Conservation (phyloP, 2,113 vertebrate species). For the Tauraco erythrolophus region DNA sequence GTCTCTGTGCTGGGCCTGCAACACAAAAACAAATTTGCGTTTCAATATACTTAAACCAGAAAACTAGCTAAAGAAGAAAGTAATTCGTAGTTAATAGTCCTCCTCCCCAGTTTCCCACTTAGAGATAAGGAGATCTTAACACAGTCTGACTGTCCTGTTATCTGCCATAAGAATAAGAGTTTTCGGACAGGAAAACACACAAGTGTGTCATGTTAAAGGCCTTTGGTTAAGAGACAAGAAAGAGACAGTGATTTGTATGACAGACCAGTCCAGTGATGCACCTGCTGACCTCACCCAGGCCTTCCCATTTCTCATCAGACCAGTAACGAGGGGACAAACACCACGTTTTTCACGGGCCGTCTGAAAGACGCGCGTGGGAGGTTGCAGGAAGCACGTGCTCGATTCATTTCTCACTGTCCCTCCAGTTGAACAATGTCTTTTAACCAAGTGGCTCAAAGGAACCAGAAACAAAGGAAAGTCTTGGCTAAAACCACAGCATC, state of each 20-base stretch:
- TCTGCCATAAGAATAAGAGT: not conserved
- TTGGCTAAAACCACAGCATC: not conserved
- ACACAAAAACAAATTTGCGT: not conserved
- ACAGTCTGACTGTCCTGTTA: not conserved
- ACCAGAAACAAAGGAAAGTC: not conserved
- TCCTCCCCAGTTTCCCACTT: not conserved
- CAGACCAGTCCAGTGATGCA: accelerated
- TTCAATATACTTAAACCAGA: not conserved
- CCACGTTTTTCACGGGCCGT: not conserved
- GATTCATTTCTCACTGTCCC: not conserved
- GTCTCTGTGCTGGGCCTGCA: conserved; percentile 90
- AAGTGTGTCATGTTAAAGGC: not conserved
- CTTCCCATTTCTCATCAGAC: too few species aligned
- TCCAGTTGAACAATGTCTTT: not conserved
- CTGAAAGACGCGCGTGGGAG: too few species aligned
- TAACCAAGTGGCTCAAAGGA: not conserved
- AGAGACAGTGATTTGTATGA: not conserved
- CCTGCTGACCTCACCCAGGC: too few species aligned
- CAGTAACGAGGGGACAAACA: not conserved
- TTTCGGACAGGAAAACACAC: not conserved
- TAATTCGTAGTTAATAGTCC: not conserved
- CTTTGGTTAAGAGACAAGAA: not conserved
- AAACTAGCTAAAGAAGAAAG: not conserved
- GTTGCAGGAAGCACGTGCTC: not conserved
- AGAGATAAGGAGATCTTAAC: not conserved